A percentile compares a stretch with the other conserved stretches of the same genome.
These are phyloP conservation scores for Magallana angulata DNA, from an alignment of 1,140 invertebrate genomes.

Conservation along the genomic window DNA sequence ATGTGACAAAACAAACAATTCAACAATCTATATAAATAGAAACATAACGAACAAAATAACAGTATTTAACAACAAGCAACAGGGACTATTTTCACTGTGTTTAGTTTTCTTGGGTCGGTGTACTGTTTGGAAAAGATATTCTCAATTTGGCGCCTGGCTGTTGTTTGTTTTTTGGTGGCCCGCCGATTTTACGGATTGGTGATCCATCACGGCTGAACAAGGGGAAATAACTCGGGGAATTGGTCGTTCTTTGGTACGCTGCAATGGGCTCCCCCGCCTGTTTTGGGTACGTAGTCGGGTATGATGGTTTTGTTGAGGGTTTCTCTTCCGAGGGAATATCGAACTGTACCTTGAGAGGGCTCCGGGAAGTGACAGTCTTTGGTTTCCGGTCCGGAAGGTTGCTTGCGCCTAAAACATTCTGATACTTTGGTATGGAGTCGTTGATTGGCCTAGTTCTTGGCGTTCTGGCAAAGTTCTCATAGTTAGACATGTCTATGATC, in stretches of 20 bases:
- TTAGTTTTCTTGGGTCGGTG: neutral
- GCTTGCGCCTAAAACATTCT: neutral
- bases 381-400: slow-evolving; percentile 8
- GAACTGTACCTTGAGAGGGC: neutral
- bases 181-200: slow-evolving; percentile 53
- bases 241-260: neutral
- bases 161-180: slow-evolving; percentile 41
- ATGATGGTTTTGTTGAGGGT: neutral
- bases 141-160: neutral
- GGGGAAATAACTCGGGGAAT: slow-evolving; percentile 48
- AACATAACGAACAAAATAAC: too few species aligned
- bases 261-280: slow-evolving; percentile 33
- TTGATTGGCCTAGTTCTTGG: neutral
- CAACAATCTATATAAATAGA: neutral
- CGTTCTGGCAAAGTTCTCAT: slow-evolving; percentile 56
- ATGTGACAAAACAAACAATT: neutral
- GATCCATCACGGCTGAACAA: slow-evolving; percentile 52
- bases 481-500: slow-evolving; percentile 47
- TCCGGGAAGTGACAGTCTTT: neutral
- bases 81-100: neutral
- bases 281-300: neutral
- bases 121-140: slow-evolving; percentile 41
- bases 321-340: slow-evolving; percentile 9
- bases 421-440: neutral
- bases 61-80: neutral